Percentiles rank a stretch among this genome's conserved stretches.
These are phyloP conservation scores for Crotalus horridus DNA, from an alignment of 2,113 vertebrate species.

Conservation along the genomic window DNA sequence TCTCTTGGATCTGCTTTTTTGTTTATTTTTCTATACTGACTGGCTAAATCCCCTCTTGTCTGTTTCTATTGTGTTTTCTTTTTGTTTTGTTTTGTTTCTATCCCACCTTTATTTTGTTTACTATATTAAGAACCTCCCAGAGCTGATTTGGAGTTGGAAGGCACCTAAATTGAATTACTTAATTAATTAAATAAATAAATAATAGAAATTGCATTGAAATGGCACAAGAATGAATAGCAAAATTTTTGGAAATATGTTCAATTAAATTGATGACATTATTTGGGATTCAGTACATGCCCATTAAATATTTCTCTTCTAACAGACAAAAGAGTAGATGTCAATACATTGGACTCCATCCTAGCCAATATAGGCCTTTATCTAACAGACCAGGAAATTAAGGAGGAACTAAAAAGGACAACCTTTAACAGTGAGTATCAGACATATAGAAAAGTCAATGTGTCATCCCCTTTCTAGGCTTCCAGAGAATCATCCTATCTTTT, in stretches of 20 bases:
- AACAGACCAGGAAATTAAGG: conserved; percentile 16
- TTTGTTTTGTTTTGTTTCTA: neutral
- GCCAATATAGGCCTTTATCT: conserved; percentile 24
- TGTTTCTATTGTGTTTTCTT: neutral
- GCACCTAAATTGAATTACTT: neutral
- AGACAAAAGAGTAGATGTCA: conserved; percentile 28
- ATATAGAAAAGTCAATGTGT: neutral
- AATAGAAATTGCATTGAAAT: neutral
- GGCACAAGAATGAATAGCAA: neutral
- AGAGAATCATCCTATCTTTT: neutral
- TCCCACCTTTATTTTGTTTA: neutral
- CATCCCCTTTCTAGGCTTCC: neutral
- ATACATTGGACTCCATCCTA: neutral
- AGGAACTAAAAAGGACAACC: conserved; percentile 8
- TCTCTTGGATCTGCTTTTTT: neutral
- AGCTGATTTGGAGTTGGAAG: neutral
- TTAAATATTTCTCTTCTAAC: neutral
- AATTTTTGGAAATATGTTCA: neutral
- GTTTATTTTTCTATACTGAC: neutral
- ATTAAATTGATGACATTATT: neutral
- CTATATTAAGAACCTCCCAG: neutral
- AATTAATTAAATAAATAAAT: neutral
- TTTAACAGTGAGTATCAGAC: conserved; percentile 16
- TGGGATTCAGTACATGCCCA: neutral
- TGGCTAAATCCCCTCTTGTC: neutral